Base-by-base conservation (phyloP, 2,797 vertebrate species). In the Arnoldichthys spilopterus region DNA sequence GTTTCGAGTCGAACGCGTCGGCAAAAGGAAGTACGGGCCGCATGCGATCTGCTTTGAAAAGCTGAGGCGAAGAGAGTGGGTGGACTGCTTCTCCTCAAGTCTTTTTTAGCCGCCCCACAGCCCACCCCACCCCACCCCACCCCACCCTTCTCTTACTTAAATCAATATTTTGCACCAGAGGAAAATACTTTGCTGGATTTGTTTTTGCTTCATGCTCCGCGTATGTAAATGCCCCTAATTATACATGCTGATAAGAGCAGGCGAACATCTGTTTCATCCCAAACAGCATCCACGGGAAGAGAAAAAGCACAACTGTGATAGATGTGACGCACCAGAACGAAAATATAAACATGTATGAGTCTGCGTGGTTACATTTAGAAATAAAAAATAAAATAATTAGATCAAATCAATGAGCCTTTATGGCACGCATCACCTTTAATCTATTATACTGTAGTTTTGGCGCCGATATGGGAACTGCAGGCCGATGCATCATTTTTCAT, bases 161-260 rank as follows among this genome's bases (percentile, higher is more conserved):
- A 90, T 90, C 79, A 85, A 89, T 89, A 88, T 90, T 90, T 89
- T 88, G 85, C 85, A 85, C 82, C 80, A 63, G 45, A 68, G 69
- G 83, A 84, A 90, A 85, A 76, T 83, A 86, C 66, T 70, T 72
- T 61, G 82, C 83, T 86, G 79, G 86, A 86, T 87, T 79, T 83
- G 75, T 81, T 85, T 86, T 80, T 72, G 80, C 85, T 88, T 89
- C 89, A 85, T 83, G 87, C 85, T 78, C 84, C 85, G 81, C 84
- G 89, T 93, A 93, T 94, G 93, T 92, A 94, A 94, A 94, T 94
- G 79, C 71, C 75, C 76, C 87, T 93, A 92, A 94, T 94, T 93
- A 90, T 85, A 88, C 91, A 94, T 92, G 91, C 93, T 93, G 93
- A 93, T 92, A 92, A 84, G 89, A 91, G 92, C 91, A 90, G 87